These are phyloP conservation scores for Gila orcuttii DNA, from an alignment of 2,113 vertebrate genomes.

Conservation along the genomic window DNA sequence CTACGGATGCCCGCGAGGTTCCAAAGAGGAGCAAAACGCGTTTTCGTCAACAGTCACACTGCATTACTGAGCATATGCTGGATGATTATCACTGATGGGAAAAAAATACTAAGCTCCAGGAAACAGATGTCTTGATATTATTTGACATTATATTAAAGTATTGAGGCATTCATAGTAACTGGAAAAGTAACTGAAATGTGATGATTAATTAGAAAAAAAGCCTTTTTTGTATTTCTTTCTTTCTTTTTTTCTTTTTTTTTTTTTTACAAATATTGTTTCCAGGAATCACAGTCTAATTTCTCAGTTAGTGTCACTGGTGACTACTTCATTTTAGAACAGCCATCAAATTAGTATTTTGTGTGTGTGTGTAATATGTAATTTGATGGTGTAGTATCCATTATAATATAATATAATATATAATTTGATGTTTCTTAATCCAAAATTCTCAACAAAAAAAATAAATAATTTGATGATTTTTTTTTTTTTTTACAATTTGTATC, in stretches of 20 bases:
- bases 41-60: neutral
- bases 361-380: too few relatives aligned
- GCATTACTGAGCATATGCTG: neutral
- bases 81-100: neutral
- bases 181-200: neutral
- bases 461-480: neutral
- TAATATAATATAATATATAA: too few relatives aligned
- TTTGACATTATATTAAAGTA: neutral
- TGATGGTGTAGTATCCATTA: too few relatives aligned
- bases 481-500: neutral
- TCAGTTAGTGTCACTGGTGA: neutral
- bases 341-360: neutral
- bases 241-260: too few relatives aligned
- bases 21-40: conserved; percentile 17
- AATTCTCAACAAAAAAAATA: neutral
- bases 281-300: neutral
- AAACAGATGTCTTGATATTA: conserved; percentile 24
- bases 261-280: neutral
- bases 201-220: neutral
- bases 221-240: too few relatives aligned
- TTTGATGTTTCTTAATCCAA: too few relatives aligned
- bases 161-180: neutral
- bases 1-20: conserved; percentile 47
- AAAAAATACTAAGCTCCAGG: neutral
- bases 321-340: neutral